Base-by-base conservation (phyloP, 2,113 vertebrate genomes). In the Saguinus imperator region DNA sequence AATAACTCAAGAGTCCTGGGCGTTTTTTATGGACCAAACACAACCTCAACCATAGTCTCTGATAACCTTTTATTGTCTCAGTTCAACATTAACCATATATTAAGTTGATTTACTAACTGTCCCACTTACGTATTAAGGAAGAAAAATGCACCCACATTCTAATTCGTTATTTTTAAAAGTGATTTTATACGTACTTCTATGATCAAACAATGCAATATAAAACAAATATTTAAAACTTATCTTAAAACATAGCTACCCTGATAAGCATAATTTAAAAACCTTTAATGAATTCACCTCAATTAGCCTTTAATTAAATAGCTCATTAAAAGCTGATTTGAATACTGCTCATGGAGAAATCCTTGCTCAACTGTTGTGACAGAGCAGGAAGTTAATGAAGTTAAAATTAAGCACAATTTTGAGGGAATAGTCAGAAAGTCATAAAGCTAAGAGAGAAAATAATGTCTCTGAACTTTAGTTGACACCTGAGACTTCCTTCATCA, bases 281-380 rank as follows among this genome's bases (percentile, higher is more conserved):
- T 99, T 98, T 99, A 99, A 99, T 99, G 99, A 98, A 99, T 99
- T 99, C 99, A 99, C 98, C 98, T 99, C 99, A 99, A 99, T 99
- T 99, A 99, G 98, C 98, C 99, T 99, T 99, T 99, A 99, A 99
- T 99, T 99, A 99, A 99, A 98, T 98, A 98, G 98, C 98, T 99
- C 97, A 98, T 99, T 99, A 99, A 99, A 99, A 99, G 96, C 97
- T 98, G 97, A 98, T 98, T 98, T 98, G 98, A 98, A 98, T 98
- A 97, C 98, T 97, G 97, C 98, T 98, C 97, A 96, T 98, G 98
- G 98, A 98, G 97, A 98, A 98, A 98, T 98, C 94, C 97, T 98
- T 95, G 87, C 98, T 98, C 97, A 94, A 95, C 97, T 98, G 97
- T 98, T 99, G 95, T 77, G 97, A 98, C 96, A 97, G 98, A 98